Conservation (phyloP, 2,888 invertebrate species). For the Leucophenga montana region DNA sequence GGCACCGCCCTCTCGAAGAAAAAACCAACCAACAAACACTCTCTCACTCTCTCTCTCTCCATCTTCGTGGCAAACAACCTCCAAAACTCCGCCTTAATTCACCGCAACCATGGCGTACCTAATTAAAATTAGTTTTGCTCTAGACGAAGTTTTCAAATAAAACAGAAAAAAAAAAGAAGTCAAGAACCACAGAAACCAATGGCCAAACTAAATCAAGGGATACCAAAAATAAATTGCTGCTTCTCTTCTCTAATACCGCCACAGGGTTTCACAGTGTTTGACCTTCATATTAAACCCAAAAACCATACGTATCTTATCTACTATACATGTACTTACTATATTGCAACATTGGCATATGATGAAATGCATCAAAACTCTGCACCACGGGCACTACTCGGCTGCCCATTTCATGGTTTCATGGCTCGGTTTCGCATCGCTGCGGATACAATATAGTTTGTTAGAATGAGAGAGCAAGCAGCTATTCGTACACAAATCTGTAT, state of each 20-base stretch:
- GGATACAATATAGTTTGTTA: no score
- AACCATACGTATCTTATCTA: background rate
- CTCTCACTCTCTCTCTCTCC: background rate
- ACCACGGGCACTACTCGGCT: background rate
- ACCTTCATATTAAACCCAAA: constrained; percentile 33
- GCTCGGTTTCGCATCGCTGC: constrained; percentile 58
- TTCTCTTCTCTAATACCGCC: constrained; percentile 16
- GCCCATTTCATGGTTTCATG: constrained; percentile 49
- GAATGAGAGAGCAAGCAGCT: background rate
- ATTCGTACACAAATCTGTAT: no score
- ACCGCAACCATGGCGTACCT: constrained; percentile 56
- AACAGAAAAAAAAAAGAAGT: background rate
- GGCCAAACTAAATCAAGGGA: background rate
- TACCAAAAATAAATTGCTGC: constrained; percentile 43
- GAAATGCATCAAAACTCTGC: background rate
- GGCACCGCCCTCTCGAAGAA: background rate
- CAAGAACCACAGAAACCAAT: background rate
- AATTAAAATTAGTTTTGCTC: constrained; percentile 60
- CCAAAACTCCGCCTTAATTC: constrained; percentile 32
- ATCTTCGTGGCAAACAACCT: background rate
- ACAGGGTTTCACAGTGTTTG: constrained; percentile 33
- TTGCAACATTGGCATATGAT: constrained; percentile 3
- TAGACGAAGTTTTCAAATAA: constrained; percentile 24
- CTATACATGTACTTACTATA: no score
- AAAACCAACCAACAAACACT: background rate